Evolutionary conservation across 1,140 invertebrate genomes (phyloP).

Genomic region (Leptopilina boulardi): DNA sequence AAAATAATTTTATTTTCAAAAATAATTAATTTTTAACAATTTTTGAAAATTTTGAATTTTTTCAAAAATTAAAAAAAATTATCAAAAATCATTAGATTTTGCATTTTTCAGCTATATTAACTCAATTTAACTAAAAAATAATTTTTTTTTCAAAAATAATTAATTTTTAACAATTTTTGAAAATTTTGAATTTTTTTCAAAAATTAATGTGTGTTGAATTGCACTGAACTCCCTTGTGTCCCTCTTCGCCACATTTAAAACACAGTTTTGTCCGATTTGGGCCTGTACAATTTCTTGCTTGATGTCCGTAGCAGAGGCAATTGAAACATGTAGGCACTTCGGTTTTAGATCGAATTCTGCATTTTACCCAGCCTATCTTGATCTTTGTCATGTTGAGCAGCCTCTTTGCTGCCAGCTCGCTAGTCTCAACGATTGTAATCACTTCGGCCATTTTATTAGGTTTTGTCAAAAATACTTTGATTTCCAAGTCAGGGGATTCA

Average conservation of each 20-base stretch:
- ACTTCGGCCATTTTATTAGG: neutral
- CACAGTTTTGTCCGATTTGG: slow-evolving; percentile 42
- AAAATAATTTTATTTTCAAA: no score
- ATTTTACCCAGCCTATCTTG: slow-evolving; percentile 45
- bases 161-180: no score
- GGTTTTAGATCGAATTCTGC: slow-evolving; percentile 35
- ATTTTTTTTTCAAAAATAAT: no score
- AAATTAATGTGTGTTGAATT: no score
- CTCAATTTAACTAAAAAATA: no score
- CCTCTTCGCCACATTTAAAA: slow-evolving; percentile 47
- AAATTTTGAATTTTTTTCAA: no score
- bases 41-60: no score
- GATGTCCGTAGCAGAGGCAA: slow-evolving; percentile 46
- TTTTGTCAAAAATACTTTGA: neutral
- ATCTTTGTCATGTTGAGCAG: neutral
- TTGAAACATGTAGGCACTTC: slow-evolving; percentile 38
- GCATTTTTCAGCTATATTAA: no score
- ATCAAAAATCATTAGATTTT: no score
- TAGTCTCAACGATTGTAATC: neutral
- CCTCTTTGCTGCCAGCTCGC: neutral
- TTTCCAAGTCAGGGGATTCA: neutral
- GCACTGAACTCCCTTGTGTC: slow-evolving; percentile 47
- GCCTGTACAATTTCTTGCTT: slow-evolving; percentile 31
- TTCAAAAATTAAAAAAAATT: no score
- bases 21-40: no score